phyloP scores from a whole-genome alignment of 2,888 invertebrate genomes.

The Caenorhabditis sp. region DNA sequence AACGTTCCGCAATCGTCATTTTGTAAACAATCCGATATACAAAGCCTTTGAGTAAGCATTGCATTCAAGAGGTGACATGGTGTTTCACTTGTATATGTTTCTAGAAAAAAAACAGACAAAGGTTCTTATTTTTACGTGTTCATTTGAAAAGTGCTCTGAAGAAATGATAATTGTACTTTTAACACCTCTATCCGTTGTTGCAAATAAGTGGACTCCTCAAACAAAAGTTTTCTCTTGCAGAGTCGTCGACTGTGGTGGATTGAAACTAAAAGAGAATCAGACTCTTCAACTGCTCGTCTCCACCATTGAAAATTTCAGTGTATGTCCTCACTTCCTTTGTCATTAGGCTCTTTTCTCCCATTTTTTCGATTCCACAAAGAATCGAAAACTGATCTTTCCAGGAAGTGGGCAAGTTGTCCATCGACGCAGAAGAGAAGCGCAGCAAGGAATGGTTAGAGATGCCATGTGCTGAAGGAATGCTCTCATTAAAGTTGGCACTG shows the following conservation, averaged over 20 bases:
- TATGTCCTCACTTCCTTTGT: slow-evolving; percentile 17
- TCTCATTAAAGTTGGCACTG: slow-evolving; percentile 71
- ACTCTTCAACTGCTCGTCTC: slow-evolving; percentile 71
- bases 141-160: not conserved
- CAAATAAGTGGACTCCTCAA: slow-evolving; percentile 32
- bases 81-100: slow-evolving; percentile 19
- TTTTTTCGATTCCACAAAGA: not conserved
- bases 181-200: slow-evolving; percentile 14
- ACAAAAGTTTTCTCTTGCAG: slow-evolving; percentile 63
- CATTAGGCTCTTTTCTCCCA: not conserved
- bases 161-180: slow-evolving; percentile 18
- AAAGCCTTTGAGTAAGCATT: slow-evolving; percentile 55
- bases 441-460: slow-evolving; percentile 75
- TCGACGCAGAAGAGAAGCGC: slow-evolving; percentile 60
- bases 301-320: slow-evolving; percentile 26
- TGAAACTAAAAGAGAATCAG: slow-evolving; percentile 67
- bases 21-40: slow-evolving; percentile 54
- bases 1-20: slow-evolving; percentile 58
- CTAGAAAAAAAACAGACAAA: not conserved
- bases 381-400: slow-evolving; percentile 19
- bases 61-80: slow-evolving; percentile 35
- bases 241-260: slow-evolving; percentile 73
- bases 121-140: not conserved
- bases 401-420: slow-evolving; percentile 59
- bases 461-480: slow-evolving; percentile 67